phyloP scores from a whole-genome alignment of 1,140 invertebrate genomes.

The Caenorhabditis elegans region WBcel235 BX284606.5:1160501-1161000 shows the following conservation, averaged over 20 bases:
- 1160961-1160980: neutral
- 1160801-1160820: neutral
- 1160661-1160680: too few species aligned
- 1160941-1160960: neutral
- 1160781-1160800: neutral
- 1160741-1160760: neutral
- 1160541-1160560: too few species aligned
- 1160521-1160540: too few species aligned
- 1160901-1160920: slow-evolving; percentile 24
- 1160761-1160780: slow-evolving; percentile 22
- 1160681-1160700: slow-evolving; percentile 29
- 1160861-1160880: neutral
- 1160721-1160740: slow-evolving; percentile 29
- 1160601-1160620: too few species aligned
- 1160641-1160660: slow-evolving; percentile 2
- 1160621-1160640: neutral
- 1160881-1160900: slow-evolving; percentile 23
- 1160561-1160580: too few species aligned
- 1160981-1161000: neutral
- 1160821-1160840: neutral
- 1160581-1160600: neutral
- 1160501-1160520: too few species aligned
- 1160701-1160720: slow-evolving; percentile 34
- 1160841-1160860: too few species aligned
- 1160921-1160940: slow-evolving; percentile 12